Percentiles rank a stretch among this genome's conserved stretches.
These are phyloP conservation scores for Eledone cirrhosa DNA, from an alignment of 2,888 invertebrate species.

Conservation along the genomic window DNA sequence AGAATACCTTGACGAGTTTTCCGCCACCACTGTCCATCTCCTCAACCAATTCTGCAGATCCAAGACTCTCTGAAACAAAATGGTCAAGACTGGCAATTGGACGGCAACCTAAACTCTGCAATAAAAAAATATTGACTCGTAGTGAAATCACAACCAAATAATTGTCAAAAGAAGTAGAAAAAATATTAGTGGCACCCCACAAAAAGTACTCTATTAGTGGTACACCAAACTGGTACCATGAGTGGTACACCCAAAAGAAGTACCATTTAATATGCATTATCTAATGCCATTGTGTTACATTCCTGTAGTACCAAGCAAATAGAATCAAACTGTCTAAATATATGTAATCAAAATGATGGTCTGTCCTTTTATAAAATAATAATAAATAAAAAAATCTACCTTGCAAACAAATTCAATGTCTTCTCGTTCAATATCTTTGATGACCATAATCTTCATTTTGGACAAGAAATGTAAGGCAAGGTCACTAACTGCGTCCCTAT, in stretches of 20 bases:
- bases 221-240: too few species aligned
- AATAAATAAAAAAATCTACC: conserved; percentile 57
- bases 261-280: too few species aligned
- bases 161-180: background rate
- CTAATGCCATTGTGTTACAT: too few species aligned
- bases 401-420: conserved; percentile 98
- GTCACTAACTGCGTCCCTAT: conserved; percentile 96
- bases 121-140: conserved; percentile 41
- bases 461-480: conserved; percentile 97
- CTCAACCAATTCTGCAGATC: conserved; percentile 91
- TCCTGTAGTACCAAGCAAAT: too few species aligned
- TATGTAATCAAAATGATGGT: background rate
- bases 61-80: conserved; percentile 90
- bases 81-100: conserved; percentile 99
- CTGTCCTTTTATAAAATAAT: too few species aligned
- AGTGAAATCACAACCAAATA: too few species aligned
- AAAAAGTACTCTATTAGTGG: too few species aligned
- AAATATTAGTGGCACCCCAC: background rate
- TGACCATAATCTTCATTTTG: conserved; percentile 98
- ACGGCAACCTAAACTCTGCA: conserved; percentile 83
- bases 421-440: conserved; percentile 97
- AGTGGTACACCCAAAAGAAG: too few species aligned
- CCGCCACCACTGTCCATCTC: conserved; percentile 84
- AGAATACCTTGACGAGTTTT: conserved; percentile 84
- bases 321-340: background rate